Percentiles rank a stretch among this genome's conserved stretches.
Conservation (phyloP, 2,888 invertebrate genomes). For the Cryptophagus acutangulus region DNA sequence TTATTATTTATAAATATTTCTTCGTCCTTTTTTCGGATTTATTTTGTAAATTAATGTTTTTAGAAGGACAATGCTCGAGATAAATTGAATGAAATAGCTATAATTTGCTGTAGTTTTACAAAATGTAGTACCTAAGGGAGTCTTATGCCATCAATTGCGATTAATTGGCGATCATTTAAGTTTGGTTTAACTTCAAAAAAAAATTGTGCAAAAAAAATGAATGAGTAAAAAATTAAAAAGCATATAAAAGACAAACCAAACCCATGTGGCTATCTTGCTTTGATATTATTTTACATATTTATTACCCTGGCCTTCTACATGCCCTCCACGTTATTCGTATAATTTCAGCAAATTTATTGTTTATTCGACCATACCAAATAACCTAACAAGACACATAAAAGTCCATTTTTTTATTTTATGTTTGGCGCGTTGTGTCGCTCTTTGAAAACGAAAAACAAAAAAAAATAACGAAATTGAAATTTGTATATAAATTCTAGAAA, state of each 20-base stretch:
- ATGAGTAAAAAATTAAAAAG: background rate
- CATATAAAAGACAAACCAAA: conserved; percentile 15
- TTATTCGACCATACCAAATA: conserved; percentile 25
- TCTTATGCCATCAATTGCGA: no score
- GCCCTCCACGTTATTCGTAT: conserved; percentile 32
- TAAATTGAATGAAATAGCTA: no score
- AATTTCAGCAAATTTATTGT: conserved; percentile 38
- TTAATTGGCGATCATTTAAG: no score
- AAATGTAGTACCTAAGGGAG: no score
- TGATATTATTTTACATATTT: conserved; percentile 40
- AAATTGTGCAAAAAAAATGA: background rate
- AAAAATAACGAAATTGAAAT: background rate
- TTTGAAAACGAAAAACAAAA: conserved; percentile 26
- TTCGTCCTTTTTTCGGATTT: background rate
- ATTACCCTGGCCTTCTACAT: conserved; percentile 35
- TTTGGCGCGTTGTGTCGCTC: conserved; percentile 22
- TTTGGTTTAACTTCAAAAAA: no score
- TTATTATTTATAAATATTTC: conserved; percentile 7
- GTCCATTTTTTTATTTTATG: conserved; percentile 24
- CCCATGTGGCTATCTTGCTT: conserved; percentile 19
- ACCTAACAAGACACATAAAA: conserved; percentile 36
- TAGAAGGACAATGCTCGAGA: background rate
- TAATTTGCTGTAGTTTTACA: no score
- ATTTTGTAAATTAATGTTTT: background rate
- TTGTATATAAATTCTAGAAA: no score